Base-by-base conservation (phyloP, 2,888 invertebrate genomes). In the Hermaeophaga mercurialis region DNA sequence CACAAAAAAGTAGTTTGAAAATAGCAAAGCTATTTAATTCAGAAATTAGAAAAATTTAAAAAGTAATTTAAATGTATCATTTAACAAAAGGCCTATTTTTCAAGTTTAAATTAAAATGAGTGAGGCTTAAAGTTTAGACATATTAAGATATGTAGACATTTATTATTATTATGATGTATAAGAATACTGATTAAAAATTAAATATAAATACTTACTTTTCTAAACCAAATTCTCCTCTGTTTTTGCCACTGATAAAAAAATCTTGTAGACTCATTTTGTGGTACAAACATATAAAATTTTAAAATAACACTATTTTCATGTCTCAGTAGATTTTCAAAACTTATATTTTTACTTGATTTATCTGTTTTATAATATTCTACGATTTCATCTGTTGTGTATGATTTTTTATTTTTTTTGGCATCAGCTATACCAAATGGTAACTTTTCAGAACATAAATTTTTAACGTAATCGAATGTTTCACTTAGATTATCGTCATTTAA, bases 221-320 rank as follows among this genome's bases (percentile, higher is more conserved):
- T 86, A 92, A 92, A 93, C 91, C 92, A 93, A 66, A 87, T 85
- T 73, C 89, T 89, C 53, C 91, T 82, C 68, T 89, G 87, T 59
- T 87, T 82, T 71, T 91, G 91, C 80, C 88, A 86, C 65, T 86
- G 85, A 69, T 88, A 85, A 73, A 89, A 90, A 70, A 85, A 82
- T 64, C 86, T 86, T 68, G 83, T 82, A 0, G 82, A 77, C 59
- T 80, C 79, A 44, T 77, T 73, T 38, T 79, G 75, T n/a, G 80
- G 73, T 15, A 82, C 69, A 65, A 80, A 74, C 50, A 83, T 66
- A 58, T 75, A 77, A 49, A 82, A 78, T 56, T 74, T 70, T 4
- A 83, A 68, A 31, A 59, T 56, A 39, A 63, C 31, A 39, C 61
- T 58, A 48, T 67, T 66, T 19, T 65, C 64, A 41, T 60, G 33